These are phyloP conservation scores for Tethya wilhelma DNA, from an alignment of 37 sponge, comb jelly and placozoan species.

Conservation along the genomic window DNA sequence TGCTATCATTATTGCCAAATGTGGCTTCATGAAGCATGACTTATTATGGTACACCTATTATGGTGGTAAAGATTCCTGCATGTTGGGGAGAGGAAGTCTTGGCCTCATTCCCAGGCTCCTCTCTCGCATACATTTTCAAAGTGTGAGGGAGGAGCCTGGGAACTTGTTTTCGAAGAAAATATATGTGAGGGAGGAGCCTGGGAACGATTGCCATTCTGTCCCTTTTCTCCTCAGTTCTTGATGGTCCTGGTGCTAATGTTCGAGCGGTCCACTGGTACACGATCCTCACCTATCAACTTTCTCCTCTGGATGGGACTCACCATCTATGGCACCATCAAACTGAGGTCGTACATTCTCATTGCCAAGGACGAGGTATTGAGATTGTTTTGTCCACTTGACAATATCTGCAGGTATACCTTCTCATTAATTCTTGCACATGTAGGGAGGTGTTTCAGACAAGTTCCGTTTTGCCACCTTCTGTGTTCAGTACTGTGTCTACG, in stretches of 20 bases:
- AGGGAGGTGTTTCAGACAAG: constrained; percentile 36
- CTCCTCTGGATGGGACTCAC: constrained; percentile 76
- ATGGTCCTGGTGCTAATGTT: constrained; percentile 32
- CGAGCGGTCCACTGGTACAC: constrained; percentile 51
- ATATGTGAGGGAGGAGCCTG: no score
- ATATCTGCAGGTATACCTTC: background rate
- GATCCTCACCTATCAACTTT: constrained; percentile 64
- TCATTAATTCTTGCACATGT: background rate
- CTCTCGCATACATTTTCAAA: no score
- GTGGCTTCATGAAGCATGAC: no score
- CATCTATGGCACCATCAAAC: constrained; percentile 58
- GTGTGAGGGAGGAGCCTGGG: no score
- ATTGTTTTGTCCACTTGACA: background rate
- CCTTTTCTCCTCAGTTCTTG: no score
- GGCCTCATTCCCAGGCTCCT: no score
- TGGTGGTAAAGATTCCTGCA: no score
- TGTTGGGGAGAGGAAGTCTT: no score
- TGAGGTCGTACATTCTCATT: constrained; percentile 60
- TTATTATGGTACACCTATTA: no score
- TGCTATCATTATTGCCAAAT: no score
- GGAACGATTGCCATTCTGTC: no score
- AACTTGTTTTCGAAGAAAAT: no score
- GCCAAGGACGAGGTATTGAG: constrained; percentile 38
- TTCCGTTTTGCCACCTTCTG: constrained; percentile 56
- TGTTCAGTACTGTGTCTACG: constrained; percentile 24